Percentiles rank a stretch among this genome's conserved stretches.
Evolutionary conservation across 2,113 vertebrate species (phyloP).

Genomic region (Oophaga pumilio): DNA sequence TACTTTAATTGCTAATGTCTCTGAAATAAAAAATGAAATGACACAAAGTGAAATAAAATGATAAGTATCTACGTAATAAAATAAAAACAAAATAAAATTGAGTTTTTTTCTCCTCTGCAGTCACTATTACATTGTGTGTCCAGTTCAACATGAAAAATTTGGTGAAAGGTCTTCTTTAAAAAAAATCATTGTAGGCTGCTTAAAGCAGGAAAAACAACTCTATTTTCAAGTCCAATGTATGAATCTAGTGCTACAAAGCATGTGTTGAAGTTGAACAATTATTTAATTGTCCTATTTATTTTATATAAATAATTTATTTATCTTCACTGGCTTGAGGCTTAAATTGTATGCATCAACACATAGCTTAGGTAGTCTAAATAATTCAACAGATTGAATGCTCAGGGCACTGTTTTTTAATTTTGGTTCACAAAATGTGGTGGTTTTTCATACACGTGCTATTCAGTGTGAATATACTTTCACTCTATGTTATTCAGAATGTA

Average conservation of each 20-base stretch:
- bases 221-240: not conserved
- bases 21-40: too few relatives aligned
- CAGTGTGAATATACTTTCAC: constrained; percentile 19
- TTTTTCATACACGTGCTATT: constrained; percentile 15
- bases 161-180: not conserved
- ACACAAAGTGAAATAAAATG: too few relatives aligned
- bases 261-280: constrained; percentile 28
- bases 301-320: constrained; percentile 46
- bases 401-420: constrained; percentile 42
- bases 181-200: not conserved
- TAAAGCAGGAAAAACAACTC: not conserved
- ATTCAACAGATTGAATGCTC: constrained; percentile 40
- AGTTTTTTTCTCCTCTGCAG: not conserved
- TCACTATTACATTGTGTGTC: too few relatives aligned
- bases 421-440: constrained; percentile 16
- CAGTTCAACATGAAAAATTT: too few relatives aligned
- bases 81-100: too few relatives aligned
- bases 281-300: constrained; percentile 49
- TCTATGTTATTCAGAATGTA: constrained; percentile 14
- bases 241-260: constrained; percentile 2
- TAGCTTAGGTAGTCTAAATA: constrained; percentile 42
- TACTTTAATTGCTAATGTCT: too few relatives aligned
- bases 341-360: constrained; percentile 39
- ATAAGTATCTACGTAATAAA: too few relatives aligned
- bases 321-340: constrained; percentile 35